Percentiles rank a stretch among this genome's conserved stretches.
These are phyloP conservation scores for Anabacerthia variegaticeps DNA, from an alignment of 2,797 vertebrate species.

Conservation along the genomic window DNA sequence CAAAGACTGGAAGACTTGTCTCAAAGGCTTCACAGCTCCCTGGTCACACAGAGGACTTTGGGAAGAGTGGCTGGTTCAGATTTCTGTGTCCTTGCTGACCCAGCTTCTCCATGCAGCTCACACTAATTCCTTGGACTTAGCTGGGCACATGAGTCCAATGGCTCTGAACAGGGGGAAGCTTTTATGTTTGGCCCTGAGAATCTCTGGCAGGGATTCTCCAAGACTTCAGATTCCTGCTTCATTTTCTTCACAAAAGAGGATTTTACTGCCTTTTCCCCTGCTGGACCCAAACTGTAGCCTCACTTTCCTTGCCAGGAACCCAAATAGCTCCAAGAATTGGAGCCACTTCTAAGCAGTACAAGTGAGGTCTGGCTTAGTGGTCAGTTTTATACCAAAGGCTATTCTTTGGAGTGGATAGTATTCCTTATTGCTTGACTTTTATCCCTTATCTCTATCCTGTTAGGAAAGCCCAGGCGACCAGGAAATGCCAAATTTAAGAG, in stretches of 20 bases:
- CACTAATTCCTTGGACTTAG: not conserved
- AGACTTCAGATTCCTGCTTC: not conserved
- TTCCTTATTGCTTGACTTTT: not conserved
- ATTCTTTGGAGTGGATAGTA: not conserved
- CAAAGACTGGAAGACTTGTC: not conserved
- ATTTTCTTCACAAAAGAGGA: not conserved
- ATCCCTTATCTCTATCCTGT: not conserved
- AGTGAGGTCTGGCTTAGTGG: not conserved
- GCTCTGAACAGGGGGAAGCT: not conserved
- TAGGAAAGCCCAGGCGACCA: not conserved
- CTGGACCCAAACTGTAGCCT: not conserved
- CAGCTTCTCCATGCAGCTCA: not conserved
- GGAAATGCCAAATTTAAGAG: not conserved
- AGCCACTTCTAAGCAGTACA: not conserved
- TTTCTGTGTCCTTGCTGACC: not conserved
- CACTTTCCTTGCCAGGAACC: not conserved
- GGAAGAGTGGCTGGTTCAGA: not conserved
- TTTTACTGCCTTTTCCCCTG: not conserved
- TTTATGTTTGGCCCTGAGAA: not conserved
- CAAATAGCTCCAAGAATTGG: not conserved
- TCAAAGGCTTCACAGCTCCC: not conserved
- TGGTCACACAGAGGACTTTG: too few species aligned
- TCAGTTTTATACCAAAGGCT: not conserved
- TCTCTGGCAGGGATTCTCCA: not conserved
- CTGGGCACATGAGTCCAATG: rapidly evolving